phyloP scores from a whole-genome alignment of 1,140 invertebrate genomes.

The Phocides pigmalion region DNA sequence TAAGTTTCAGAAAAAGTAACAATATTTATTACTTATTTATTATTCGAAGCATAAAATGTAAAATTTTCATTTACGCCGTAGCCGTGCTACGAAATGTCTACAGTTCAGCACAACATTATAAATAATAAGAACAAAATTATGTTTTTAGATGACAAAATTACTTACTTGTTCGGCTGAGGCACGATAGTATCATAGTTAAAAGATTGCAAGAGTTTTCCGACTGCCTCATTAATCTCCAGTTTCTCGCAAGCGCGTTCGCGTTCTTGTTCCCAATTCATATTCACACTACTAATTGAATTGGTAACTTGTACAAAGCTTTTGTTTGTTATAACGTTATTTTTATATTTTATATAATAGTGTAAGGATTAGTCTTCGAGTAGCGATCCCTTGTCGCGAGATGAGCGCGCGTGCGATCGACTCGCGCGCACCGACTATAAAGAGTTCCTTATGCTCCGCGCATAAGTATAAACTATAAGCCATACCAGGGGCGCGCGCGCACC shows the following conservation, averaged over 20 bases:
- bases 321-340: neutral
- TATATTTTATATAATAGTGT: conserved; percentile 26
- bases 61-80: neutral
- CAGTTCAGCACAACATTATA: conserved; percentile 10
- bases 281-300: conserved; percentile 18
- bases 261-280: conserved; percentile 71
- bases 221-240: conserved; percentile 73
- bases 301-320: neutral
- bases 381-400: conserved; percentile 24
- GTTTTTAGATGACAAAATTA: conserved; percentile 26
- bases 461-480: conserved; percentile 64
- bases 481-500: conserved; percentile 56
- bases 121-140: neutral
- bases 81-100: conserved; percentile 36
- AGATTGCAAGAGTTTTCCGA: conserved; percentile 68
- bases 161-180: conserved; percentile 69
- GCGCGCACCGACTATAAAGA: conserved; percentile 79
- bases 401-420: conserved; percentile 74
- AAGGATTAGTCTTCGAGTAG: conserved; percentile 17
- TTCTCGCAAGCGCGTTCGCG: conserved; percentile 47
- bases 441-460: conserved; percentile 69
- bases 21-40: no score
- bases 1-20: no score
- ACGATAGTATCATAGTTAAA: conserved; percentile 77
- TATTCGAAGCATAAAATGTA: no score